These are phyloP conservation scores for Orthonevra nobilis DNA, from an alignment of 2,888 invertebrate genomes.

Conservation along the genomic window DNA sequence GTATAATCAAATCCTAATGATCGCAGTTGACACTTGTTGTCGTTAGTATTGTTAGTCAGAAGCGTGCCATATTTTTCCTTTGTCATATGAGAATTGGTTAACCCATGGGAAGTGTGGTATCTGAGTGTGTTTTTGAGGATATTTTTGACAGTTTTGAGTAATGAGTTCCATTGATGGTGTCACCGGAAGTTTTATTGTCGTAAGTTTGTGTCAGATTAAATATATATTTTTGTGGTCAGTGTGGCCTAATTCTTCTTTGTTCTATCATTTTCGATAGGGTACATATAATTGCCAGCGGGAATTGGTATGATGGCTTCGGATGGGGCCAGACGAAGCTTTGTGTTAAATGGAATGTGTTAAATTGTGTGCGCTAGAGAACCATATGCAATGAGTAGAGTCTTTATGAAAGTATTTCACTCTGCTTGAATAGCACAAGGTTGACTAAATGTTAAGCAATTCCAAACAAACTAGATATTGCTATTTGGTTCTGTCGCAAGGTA, in stretches of 20 bases:
- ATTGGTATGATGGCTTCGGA: no score
- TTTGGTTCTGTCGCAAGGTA: no score
- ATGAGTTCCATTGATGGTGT: conserved; percentile 56
- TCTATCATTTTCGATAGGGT: no score
- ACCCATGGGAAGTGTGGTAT: background rate
- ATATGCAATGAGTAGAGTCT: no score
- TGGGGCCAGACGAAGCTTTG: no score
- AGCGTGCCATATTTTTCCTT: conserved; percentile 7
- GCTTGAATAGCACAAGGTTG: no score
- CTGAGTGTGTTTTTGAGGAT: conserved; percentile 12
- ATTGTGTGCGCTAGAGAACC: no score
- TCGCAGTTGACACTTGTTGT: conserved; percentile 65
- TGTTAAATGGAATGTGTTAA: no score
- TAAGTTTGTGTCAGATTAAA: conserved; percentile 2
- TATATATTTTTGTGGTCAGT: conserved; percentile 33
- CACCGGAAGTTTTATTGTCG: conserved; percentile 23
- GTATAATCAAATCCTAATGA: conserved; percentile 58
- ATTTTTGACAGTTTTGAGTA: conserved; percentile 63
- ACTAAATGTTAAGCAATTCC: no score
- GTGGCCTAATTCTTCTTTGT: no score
- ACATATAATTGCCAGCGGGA: conserved; percentile 31
- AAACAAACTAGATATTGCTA: no score
- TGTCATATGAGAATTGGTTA: conserved; percentile 10
- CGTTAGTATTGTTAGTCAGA: conserved; percentile 9
- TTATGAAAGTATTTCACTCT: no score